Evolutionary conservation across 1,140 invertebrate species (phyloP), one percentile per base, ranked within the genome.

Genomic region (Varroa destructor): DNA sequence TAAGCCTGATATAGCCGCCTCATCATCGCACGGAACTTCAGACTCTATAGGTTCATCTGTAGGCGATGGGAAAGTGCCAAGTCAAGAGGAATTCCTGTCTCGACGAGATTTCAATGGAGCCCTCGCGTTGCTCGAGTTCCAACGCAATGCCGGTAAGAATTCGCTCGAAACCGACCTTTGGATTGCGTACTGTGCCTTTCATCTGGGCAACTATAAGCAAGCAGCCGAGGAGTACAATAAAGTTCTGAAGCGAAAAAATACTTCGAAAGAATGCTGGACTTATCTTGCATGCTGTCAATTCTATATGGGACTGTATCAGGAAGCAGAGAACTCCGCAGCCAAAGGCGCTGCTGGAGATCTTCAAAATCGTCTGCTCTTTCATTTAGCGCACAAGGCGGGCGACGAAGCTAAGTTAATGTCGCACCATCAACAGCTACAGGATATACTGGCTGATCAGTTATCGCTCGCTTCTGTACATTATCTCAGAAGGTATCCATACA

Each of bases 381-480:
- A 99, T 81, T 81, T 98, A 73, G 87, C 93, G 0, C 93, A 97
- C 77, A 98, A 97, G 79, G 84, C 95, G 76, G 86, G 86, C 36
- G 90, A 96, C 77, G 92, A 96, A 77, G 85, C 87, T 42, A 84
- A 86, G 64, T 80, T 94, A 74, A 88, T 89, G 84, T 84, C 86
- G 71, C 85, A 88, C 74, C 89, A 94, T 79, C 86, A 90, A 71
- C 86, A 87, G 74, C 80, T 98, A 8, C 86, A 90, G 73, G 90
- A 96, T 77, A 85, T 89, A 2, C 85, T 92, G 10, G 91, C 97
- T 81, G 94, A 98, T 82, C 93, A 97, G 80, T 82, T 99, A 6
- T 93, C 91, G 75, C 80, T 98, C 55, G 96, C 96, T 1, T 91
- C 94, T 0, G 92, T 99, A 76, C 93, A 99, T 79, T 99, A 96